Percentiles rank a stretch among this genome's conserved stretches.
Conservation (phyloP, 2,797 vertebrate species). For the Sebastolobus altivelis region DNA sequence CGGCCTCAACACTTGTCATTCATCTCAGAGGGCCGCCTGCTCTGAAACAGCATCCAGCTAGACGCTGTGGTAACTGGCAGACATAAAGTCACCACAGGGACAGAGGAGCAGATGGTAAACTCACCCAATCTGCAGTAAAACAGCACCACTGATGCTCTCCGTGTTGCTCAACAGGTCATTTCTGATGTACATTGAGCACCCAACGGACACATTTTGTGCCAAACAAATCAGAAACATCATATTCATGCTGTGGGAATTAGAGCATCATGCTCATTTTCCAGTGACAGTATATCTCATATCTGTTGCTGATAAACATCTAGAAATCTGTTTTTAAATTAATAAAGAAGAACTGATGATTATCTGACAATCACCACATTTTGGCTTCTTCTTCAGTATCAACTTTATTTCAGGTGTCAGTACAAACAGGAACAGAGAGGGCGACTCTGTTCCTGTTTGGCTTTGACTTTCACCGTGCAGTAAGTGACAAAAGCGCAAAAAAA, state of each 20-base stretch:
- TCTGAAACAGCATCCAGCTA: not conserved
- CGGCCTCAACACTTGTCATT: slow-evolving; percentile 13
- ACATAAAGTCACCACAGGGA: not conserved
- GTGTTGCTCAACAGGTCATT: not conserved
- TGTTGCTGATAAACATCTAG: not conserved
- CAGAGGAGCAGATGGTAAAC: slow-evolving; percentile 31
- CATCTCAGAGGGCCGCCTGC: slow-evolving; percentile 3
- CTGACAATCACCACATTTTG: not conserved
- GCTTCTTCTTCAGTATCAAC: not conserved
- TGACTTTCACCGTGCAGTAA: not conserved
- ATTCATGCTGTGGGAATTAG: not conserved
- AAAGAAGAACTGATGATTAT: not conserved
- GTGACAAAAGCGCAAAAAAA: not conserved
- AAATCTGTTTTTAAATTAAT: not conserved
- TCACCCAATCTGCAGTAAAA: slow-evolving; percentile 4
- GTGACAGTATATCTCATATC: not conserved
- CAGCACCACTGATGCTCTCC: not conserved
- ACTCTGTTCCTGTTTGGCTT: not conserved
- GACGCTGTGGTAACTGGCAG: slow-evolving; percentile 6
- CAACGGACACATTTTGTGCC: not conserved
- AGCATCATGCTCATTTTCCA: not conserved
- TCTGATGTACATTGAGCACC: not conserved
- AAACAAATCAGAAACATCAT: not conserved
- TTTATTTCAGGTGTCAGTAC: not conserved
- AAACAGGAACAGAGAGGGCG: not conserved